phyloP scores from a whole-genome alignment of 2,797 vertebrate species.

The Enteromius afrohamiltoni region DNA sequence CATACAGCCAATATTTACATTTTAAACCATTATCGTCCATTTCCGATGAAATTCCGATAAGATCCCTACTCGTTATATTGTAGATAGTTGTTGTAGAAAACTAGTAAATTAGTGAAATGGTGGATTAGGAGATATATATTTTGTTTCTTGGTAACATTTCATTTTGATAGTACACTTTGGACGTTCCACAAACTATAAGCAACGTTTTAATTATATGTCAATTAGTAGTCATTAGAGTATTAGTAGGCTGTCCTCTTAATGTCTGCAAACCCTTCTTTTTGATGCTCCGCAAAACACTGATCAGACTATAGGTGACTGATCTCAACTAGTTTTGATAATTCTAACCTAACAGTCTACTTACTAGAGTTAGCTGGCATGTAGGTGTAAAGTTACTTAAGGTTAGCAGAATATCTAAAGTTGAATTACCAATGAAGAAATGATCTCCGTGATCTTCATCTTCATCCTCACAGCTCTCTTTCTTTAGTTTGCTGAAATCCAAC shows the following conservation, averaged over 20 bases:
- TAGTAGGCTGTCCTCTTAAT: not conserved
- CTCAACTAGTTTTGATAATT: not conserved
- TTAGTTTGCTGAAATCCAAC: conserved; percentile 65
- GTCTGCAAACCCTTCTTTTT: not conserved
- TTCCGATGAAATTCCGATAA: no score
- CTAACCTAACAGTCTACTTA: not conserved
- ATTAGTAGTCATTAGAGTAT: not conserved
- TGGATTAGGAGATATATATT: not conserved
- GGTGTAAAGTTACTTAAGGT: not conserved
- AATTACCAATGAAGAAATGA: conserved; percentile 76
- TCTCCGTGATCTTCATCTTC: conserved; percentile 58
- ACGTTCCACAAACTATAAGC: not conserved
- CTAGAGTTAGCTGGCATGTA: not conserved
- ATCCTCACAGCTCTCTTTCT: conserved; percentile 25
- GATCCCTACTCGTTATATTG: not conserved
- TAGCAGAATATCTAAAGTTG: not conserved
- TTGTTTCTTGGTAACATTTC: not conserved
- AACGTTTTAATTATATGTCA: not conserved
- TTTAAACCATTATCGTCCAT: no score
- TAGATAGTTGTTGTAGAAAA: not conserved
- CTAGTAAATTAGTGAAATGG: not conserved
- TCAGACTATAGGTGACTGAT: not conserved
- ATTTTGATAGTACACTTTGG: not conserved
- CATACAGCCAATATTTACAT: no score
- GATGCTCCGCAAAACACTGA: not conserved